phyloP scores from a whole-genome alignment of 2,888 invertebrate genomes.

The Xanthia togata region DNA sequence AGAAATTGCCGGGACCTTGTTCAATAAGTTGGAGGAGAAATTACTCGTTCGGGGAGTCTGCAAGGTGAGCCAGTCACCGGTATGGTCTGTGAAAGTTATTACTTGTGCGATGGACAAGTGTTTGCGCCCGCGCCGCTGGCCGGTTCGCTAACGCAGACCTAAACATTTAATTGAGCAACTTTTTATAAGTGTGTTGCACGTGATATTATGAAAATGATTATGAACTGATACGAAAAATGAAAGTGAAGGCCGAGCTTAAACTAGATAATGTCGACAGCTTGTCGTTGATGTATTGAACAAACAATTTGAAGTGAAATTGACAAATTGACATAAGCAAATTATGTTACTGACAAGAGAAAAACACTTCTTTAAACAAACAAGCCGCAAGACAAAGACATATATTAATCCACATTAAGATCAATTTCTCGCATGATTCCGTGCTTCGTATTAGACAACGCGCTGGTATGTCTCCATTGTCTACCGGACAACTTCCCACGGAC shows the following conservation, averaged over 20 bases:
- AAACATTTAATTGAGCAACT: conserved; percentile 65
- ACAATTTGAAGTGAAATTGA: conserved; percentile 14
- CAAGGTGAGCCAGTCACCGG: conserved; percentile 83
- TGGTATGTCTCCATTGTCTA: conserved; percentile 68
- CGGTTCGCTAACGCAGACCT: conserved; percentile 65
- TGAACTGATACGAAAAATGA: conserved; percentile 59
- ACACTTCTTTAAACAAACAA: neutral
- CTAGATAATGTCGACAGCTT: conserved; percentile 36
- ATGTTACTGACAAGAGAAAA: neutral
- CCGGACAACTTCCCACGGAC: conserved; percentile 69
- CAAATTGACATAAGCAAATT: conserved; percentile 3
- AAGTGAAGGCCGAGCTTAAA: conserved; percentile 57
- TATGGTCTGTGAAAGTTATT: conserved; percentile 87
- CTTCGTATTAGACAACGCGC: conserved; percentile 59
- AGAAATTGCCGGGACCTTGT: conserved; percentile 85
- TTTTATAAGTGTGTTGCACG: conserved; percentile 44
- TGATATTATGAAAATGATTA: conserved; percentile 58
- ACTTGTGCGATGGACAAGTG: conserved; percentile 67
- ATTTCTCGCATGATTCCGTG: conserved; percentile 60
- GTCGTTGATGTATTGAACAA: conserved; percentile 17
- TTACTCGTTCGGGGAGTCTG: conserved; percentile 78
- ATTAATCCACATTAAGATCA: conserved; percentile 58
- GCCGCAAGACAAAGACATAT: conserved; percentile 10
- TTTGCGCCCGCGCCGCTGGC: conserved; percentile 19
- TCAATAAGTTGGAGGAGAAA: conserved; percentile 83